Conservation (phyloP, 2,797 vertebrate species). For the Characodon lateralis region DNA sequence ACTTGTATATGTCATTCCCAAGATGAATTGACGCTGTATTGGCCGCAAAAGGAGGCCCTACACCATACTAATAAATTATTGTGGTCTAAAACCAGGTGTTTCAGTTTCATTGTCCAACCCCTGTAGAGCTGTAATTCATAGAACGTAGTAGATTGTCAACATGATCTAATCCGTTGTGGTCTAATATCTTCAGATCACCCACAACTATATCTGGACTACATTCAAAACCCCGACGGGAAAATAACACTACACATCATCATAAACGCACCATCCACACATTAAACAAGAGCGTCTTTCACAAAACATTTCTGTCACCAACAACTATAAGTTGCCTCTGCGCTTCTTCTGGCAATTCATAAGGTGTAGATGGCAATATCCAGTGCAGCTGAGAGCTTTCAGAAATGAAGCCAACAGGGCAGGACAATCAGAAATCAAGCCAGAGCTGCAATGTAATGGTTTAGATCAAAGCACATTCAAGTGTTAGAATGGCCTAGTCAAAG, state of each 20-base stretch:
- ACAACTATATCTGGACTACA: not conserved
- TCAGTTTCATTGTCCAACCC: too few species aligned
- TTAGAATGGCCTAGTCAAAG: not conserved
- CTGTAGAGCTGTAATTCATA: not conserved
- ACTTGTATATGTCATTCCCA: too few species aligned
- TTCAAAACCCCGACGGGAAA: not conserved
- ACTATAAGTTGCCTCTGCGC: not conserved
- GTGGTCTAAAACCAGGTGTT: too few species aligned
- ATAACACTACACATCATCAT: not conserved
- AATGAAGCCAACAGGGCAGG: not conserved
- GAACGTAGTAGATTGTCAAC: not conserved
- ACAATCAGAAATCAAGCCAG: not conserved
- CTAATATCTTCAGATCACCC: not conserved
- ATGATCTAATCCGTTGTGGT: not conserved
- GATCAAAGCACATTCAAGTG: too few species aligned
- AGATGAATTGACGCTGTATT: too few species aligned
- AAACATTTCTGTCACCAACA: not conserved
- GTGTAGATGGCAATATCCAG: not conserved
- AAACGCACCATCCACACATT: not conserved
- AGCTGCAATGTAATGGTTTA: too few species aligned
- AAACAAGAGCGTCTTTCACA: not conserved
- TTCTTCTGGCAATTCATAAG: not conserved
- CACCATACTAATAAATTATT: too few species aligned
- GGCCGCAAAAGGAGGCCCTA: too few species aligned
- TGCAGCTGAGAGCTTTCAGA: not conserved